Base-by-base conservation (phyloP, 2,888 invertebrate species). In the Crioceris asparagi region DNA sequence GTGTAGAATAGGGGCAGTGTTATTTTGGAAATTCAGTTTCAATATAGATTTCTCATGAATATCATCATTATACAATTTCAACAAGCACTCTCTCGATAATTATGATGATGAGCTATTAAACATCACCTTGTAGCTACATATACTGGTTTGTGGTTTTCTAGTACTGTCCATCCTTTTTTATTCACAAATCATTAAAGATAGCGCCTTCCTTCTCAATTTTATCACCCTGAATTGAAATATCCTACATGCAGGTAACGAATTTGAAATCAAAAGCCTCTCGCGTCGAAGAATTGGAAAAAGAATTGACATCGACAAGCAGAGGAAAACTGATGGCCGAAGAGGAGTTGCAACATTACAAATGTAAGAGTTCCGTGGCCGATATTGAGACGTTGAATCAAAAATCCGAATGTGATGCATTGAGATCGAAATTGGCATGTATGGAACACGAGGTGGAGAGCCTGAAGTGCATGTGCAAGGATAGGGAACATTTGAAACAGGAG, bases 401-500 rank as follows among this genome's bases (percentile, higher is more conserved):
- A 35, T 40, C 50, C 2, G 57, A 59, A 45, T 42, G 50, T 11
- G 54, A 53, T 26, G 44, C 49, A n/a, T 43, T 58, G 35, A 44
- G 50, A 14, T 52, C 48, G 14, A 50, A 48, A 25, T 27, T 53
- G 8, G 31, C 44, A 5, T 53, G 53, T 34, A 44, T 46, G 47
- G 54, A 57, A 27, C 49, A 52, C 29, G 60, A 60, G 44, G 34
- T 54, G 19, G 57, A 58, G 39, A 52, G 48, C 11, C 39, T 59
- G 26, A 49, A 50, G 35, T 51, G 44, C 25, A 23, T 48, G 3
- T 49, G 46, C 26, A 48, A 50, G 18, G 52, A 53, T 35, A 53
- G 55, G 6, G 62, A 64, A 31, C 40, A 59, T 8, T 37, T 62
- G 35, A 47, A 53, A 41, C 47, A 56, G 15, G 65, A 65, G 50